Evolutionary conservation across 1,140 invertebrate species (phyloP), one percentile per base, ranked within the genome.

Genomic region (Hesperophylax magnus): DNA sequence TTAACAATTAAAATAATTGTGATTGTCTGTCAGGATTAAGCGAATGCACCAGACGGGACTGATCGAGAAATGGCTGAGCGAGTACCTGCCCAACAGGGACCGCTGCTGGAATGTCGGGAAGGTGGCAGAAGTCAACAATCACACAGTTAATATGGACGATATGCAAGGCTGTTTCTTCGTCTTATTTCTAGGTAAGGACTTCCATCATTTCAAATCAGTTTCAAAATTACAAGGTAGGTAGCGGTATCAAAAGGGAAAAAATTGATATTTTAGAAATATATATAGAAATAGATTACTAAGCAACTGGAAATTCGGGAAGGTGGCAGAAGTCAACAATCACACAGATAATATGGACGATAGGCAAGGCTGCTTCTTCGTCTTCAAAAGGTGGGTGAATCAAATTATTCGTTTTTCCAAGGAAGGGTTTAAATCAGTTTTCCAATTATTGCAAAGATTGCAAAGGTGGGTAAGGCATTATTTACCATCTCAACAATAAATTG

Each of bases 151-250:
- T 85, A 91, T 97, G 81, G 91, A 94, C 76, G 96, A 97, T 85
- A 97, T 97, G 96, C 95, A 97, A 87, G 97, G 96, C 34, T 97
- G 94, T 60, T 97, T 96, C 89, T 95, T 96, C 81, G 92, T 96
- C 0, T 87, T 97, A 3, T 92, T 95, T 80, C 87, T 96, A 34
- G 95, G 95, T 95, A 92, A 24, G 67, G 2, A 9, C 56, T 58
- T 9, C 7, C n/a, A 18, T 20, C 20, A 11, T 58, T 58, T 58
- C n/a, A n/a, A 58, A 58, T 22, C 4, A 9, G 39, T 14, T 47
- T 34, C 53, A 54, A 15, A 7, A n/a, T 54, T n/a, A n/a, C 53
- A 7, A 2, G 2, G 53, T 54, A 15, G 1, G 1, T 54, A 15
- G 2, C 53, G 53, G 53, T 14, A 54, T n/a, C 3, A n/a, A 15